phyloP scores from a whole-genome alignment of 2,113 vertebrate species.

The Pollachius pollachius region DNA sequence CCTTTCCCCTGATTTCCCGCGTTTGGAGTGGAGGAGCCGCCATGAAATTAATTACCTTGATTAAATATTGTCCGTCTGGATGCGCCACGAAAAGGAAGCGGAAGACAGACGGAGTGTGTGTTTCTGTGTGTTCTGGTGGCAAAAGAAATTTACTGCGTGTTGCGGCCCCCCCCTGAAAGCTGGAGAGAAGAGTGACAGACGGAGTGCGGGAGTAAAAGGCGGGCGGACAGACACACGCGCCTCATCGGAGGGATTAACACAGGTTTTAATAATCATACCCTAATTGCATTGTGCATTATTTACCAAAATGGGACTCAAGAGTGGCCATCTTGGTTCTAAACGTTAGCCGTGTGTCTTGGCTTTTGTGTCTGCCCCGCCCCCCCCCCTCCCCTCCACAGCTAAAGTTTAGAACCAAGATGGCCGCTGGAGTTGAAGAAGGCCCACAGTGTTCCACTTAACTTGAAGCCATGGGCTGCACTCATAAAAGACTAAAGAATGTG shows the following conservation, averaged over 20 bases:
- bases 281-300: too few species aligned
- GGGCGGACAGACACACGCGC: background rate
- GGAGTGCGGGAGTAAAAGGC: slow-evolving; percentile 11
- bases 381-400: too few species aligned
- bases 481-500: too few species aligned
- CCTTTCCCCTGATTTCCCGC: slow-evolving; percentile 72
- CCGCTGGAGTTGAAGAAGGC: too few species aligned
- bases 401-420: too few species aligned
- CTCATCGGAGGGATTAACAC: too few species aligned
- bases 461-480: too few species aligned
- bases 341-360: background rate
- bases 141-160: slow-evolving; percentile 7
- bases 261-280: too few species aligned
- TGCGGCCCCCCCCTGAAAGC: slow-evolving; percentile 32
- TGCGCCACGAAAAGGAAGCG: slow-evolving; percentile 31
- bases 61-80: slow-evolving; percentile 70
- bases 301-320: too few species aligned
- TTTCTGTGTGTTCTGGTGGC: slow-evolving; percentile 15
- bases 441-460: too few species aligned
- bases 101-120: slow-evolving; percentile 32
- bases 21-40: slow-evolving; percentile 60
- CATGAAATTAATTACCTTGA: slow-evolving; percentile 73
- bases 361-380: too few species aligned
- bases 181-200: slow-evolving; percentile 23
- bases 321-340: too few species aligned